A percentile compares a stretch with the other conserved stretches of the same genome.
Evolutionary conservation across 2,113 vertebrate genomes (phyloP).

Genomic region (Corythoichthys intestinalis): DNA sequence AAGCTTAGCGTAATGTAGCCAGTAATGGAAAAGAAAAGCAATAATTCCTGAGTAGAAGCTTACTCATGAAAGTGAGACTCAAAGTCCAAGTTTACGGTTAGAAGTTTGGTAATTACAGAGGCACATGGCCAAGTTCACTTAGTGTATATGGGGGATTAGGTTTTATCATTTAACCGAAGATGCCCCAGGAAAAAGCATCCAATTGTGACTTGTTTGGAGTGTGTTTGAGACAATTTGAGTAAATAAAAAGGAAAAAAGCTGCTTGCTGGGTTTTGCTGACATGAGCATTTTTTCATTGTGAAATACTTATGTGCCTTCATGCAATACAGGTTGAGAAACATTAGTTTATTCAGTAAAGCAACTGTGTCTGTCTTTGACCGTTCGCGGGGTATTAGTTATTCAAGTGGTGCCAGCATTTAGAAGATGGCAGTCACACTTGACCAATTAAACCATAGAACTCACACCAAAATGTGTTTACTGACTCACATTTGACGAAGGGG

Average conservation of each 20-base stretch:
- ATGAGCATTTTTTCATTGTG: too few relatives aligned
- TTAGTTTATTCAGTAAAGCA: too few relatives aligned
- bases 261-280: background rate
- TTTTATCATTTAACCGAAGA: background rate
- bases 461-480: background rate
- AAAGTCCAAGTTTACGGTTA: background rate
- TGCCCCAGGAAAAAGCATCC: background rate
- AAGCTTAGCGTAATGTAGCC: slow-evolving; percentile 21
- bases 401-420: background rate
- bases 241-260: background rate
- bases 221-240: background rate
- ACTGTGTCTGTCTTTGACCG: too few relatives aligned
- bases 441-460: background rate
- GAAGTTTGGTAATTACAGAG: background rate
- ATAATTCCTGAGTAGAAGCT: slow-evolving; percentile 4
- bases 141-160: background rate
- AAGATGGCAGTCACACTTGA: background rate
- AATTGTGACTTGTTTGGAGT: background rate
- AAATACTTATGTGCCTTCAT: too few relatives aligned
- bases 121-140: background rate
- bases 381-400: background rate
- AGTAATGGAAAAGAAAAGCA: slow-evolving; percentile 46
- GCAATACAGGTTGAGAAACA: too few relatives aligned
- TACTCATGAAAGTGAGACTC: background rate
- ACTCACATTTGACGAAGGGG: background rate